Percentiles rank a stretch among this genome's conserved stretches.
Evolutionary conservation across 2,888 invertebrate species (phyloP).

Genomic region (Mythimna pallens): DNA sequence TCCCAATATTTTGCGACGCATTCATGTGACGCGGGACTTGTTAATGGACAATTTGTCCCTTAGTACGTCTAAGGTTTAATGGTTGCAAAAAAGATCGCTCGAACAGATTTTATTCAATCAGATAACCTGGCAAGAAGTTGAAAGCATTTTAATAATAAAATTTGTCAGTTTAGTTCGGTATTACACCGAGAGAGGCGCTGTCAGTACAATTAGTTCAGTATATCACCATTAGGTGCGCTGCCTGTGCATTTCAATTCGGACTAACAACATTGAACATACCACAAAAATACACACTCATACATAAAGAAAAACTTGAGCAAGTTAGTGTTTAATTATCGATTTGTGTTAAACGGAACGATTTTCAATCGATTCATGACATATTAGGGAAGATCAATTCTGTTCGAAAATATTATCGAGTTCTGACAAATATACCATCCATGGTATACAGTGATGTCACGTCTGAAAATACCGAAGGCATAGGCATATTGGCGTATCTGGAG

Average conservation of each 20-base stretch:
- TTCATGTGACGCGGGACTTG: too few relatives aligned
- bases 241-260: constrained; percentile 52
- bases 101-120: neutral
- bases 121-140: constrained; percentile 42
- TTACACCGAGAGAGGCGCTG: neutral
- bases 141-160: constrained; percentile 17
- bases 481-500: too few relatives aligned
- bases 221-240: constrained; percentile 4
- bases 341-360: constrained; percentile 45
- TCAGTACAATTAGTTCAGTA: neutral
- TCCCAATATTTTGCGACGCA: too few relatives aligned
- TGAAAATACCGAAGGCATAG: neutral
- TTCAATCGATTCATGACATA: constrained; percentile 39
- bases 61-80: too few relatives aligned
- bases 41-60: too few relatives aligned
- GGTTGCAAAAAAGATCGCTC: too few relatives aligned
- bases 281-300: constrained; percentile 57
- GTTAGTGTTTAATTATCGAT: constrained; percentile 52
- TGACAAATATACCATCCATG: too few relatives aligned
- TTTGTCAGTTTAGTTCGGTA: neutral
- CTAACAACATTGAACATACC: constrained; percentile 40
- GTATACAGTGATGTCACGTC: too few relatives aligned
- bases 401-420: too few relatives aligned
- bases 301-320: constrained; percentile 63
- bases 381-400: too few relatives aligned